Evolutionary conservation across 53 echinoderm and acorn worm species (phyloP).

Genomic region (Stichopus horrens): DNA sequence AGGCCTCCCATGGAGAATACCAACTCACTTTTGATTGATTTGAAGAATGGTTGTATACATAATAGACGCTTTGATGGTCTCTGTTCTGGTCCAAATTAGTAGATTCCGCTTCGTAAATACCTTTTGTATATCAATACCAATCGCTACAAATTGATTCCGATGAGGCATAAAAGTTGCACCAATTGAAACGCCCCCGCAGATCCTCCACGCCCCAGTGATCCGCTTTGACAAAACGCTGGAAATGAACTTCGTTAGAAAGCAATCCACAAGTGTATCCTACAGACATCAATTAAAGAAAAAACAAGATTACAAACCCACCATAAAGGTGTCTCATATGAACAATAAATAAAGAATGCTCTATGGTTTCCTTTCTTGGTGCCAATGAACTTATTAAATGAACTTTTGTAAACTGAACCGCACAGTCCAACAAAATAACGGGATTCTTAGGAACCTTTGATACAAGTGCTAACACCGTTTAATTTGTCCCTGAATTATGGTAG

Average conservation of each 20-base stretch:
- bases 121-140: slow-evolving; percentile 7
- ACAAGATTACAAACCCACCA: too few species aligned
- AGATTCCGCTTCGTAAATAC: slow-evolving; percentile 24
- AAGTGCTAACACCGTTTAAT: too few species aligned
- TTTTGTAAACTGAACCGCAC: too few species aligned
- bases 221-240: not conserved
- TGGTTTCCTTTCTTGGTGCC: too few species aligned
- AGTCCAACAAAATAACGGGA: too few species aligned
- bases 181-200: slow-evolving; percentile 21
- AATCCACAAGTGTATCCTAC: not conserved
- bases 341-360: too few species aligned
- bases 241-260: slow-evolving; percentile 19
- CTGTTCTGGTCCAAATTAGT: not conserved
- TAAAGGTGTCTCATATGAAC: too few species aligned
- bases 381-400: too few species aligned
- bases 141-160: slow-evolving; percentile 36
- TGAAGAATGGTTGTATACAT: not conserved
- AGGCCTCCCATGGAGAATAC: too few species aligned
- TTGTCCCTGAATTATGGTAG: too few species aligned
- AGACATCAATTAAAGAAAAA: not conserved
- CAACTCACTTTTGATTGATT: not conserved
- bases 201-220: slow-evolving; percentile 8
- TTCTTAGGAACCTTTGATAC: too few species aligned
- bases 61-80: slow-evolving; percentile 1
- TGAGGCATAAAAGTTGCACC: slow-evolving; percentile 34